Evolutionary conservation across 2,797 vertebrate genomes (phyloP), one percentile per base, ranked within the genome.

Genomic region (Sarcophilus harrisii): DNA sequence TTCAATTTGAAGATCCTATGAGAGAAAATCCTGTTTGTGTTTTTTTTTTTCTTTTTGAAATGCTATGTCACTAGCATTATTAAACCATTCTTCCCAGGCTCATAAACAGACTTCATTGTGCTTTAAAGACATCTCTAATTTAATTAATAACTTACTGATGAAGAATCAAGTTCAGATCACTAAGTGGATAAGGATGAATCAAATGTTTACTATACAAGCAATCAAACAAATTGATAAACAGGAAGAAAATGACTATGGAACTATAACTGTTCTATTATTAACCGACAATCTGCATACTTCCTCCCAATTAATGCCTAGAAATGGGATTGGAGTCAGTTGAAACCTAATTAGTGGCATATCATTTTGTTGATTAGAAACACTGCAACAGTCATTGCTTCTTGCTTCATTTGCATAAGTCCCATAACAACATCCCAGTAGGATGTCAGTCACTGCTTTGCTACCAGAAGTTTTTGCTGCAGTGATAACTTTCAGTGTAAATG

Each of bases 221-320:
- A 98, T 98, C 98, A 98, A 98, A 98, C 95, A 98, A 98, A 98
- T 98, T 97, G 97, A 98, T 97, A 96, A 98, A 98, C 93, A 96
- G 2, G 91, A 98, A 98, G 96, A 98, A 98, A 98, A 97, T 95
- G 28, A 98, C 98, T 98, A 96, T 92, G 97, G 96, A 98, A 98
- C 95, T 96, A 91, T 98, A 98, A 97, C 93, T 96, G 93, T 98
- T 98, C 97, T 98, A 98, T 98, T 98, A 98, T 98, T 98, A 98
- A 98, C 95, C 58, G 97, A 92, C 94, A 98, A 98, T 98, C 97
- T 98, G 98, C 98, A 98, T 98, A 96, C 98, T 97, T 97, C 55
- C 58, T 95, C 96, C 97, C 98, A 98, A 98, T 98, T 99, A 98
- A 98, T 98, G 98, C 96, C 96, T 97, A 97, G 95, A 98, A 98